Base-by-base conservation (phyloP, 30 jellyfish, hydroid and myxozoan genomes). In the Pseudorhiza aurosa region DNA sequence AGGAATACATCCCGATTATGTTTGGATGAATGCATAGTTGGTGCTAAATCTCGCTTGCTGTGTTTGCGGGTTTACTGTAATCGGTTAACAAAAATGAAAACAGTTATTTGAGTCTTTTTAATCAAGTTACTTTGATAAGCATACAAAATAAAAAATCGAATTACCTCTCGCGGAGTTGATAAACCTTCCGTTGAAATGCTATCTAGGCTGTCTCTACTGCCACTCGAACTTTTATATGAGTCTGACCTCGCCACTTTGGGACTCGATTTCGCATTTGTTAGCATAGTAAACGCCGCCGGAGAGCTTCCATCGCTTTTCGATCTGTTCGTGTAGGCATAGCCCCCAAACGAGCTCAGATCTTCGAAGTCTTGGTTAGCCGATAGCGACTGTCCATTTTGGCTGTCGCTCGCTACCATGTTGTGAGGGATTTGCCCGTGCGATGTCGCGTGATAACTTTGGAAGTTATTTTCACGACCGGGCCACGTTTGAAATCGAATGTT, bases 171-270 rank as follows among this genome's bases (percentile, higher is more conserved):
- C 30, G 89, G 96, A 33, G 92, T 76, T 43, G 96, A 87, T 57
- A 75, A 58, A 33, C 87, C 93, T 33, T 85, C 96, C 2, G 96
- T 87, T 12, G 96, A 87, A 49, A 87, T 60, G 65, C 96, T 87
- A 74, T 87, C 96, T 65, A 87, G 65, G 47, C 96, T 87, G 43
- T 87, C 96, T 53, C 96, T 39, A 72, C 96, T 87, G 26, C 96
- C 96, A 57, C 85, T 87, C n/a, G 96, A 87, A 50, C 96, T 87
- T 53, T 63, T 88, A 75, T 85, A 87, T 12, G 95, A 84, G 51
- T 84, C 95, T 37, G 95, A 84, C 64, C 95, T 73, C 18, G 87
- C 31, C 10, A 68, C 95, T 46, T 84, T 68, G 0, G 95, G 88
- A 50, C 88, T 84, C 7, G 87, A 59, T 51, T 84, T 84, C 14